These are phyloP conservation scores for Eulimnadia texana DNA, from an alignment of 1,140 invertebrate species.

Conservation along the genomic window DNA sequence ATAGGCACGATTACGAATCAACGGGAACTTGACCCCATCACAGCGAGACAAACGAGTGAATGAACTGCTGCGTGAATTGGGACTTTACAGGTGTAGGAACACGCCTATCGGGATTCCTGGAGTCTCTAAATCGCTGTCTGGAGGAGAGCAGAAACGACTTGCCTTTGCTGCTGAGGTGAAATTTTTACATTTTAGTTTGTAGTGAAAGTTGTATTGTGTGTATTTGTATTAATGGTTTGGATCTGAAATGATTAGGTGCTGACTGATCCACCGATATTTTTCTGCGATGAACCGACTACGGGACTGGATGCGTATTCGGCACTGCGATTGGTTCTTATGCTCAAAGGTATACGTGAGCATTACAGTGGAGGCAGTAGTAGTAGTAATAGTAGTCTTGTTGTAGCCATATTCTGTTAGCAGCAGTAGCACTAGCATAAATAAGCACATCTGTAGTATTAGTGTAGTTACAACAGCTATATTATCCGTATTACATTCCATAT, in stretches of 20 bases:
- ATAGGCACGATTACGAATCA: conserved; percentile 10
- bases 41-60: conserved; percentile 19
- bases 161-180: conserved; percentile 33
- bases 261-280: conserved; percentile 57
- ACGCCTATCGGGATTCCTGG: conserved; percentile 33
- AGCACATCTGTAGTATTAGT: too few relatives aligned
- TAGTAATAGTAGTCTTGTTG: too few relatives aligned
- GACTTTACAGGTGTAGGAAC: conserved; percentile 41
- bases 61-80: conserved; percentile 37
- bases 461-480: too few relatives aligned
- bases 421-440: too few relatives aligned
- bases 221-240: background rate
- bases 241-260: conserved; percentile 36
- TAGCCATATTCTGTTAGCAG: too few relatives aligned
- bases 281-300: conserved; percentile 69
- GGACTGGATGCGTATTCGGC: conserved; percentile 70
- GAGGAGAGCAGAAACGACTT: conserved; percentile 34
- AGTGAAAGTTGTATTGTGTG: conserved; percentile 11
- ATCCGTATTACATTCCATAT: too few relatives aligned
- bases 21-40: background rate
- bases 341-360: too few relatives aligned
- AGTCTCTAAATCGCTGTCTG: conserved; percentile 26
- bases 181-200: background rate
- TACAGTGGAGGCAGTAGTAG: too few relatives aligned
- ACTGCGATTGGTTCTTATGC: conserved; percentile 48